A percentile compares a stretch with the other conserved stretches of the same genome.
Conservation (phyloP, 2,797 vertebrate species). For the Nyctalus aviator region DNA sequence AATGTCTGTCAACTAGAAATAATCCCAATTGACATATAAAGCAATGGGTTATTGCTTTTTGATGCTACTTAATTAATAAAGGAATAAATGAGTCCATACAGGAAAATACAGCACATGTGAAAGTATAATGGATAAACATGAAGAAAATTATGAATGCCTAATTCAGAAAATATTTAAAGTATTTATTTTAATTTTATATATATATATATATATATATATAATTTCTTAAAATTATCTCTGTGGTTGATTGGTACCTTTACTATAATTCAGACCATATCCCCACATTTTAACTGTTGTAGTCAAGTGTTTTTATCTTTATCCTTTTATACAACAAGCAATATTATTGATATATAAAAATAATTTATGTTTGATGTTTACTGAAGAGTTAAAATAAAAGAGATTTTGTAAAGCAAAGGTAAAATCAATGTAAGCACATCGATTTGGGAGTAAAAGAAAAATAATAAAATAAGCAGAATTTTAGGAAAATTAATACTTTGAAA, state of each 20-base stretch:
- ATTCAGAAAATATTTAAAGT: background rate
- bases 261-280: background rate
- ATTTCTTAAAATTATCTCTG: background rate
- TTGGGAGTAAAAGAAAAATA: constrained; percentile 62
- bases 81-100: background rate
- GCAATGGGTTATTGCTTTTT: background rate
- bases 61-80: background rate
- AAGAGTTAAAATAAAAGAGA: constrained; percentile 55
- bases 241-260: background rate
- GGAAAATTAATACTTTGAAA: constrained; percentile 57
- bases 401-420: constrained; percentile 57
- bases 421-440: constrained; percentile 71
- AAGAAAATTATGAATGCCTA: background rate
- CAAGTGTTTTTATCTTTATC: background rate
- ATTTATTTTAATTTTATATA: background rate
- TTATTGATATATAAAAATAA: constrained; percentile 52
- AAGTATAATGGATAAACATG: background rate
- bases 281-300: background rate
- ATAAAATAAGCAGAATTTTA: constrained; percentile 31
- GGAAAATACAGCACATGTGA: background rate
- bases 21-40: background rate
- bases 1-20: background rate
- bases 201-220: background rate
- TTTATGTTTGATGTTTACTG: constrained; percentile 20
- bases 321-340: constrained; percentile 12